Evolutionary conservation across 2,797 vertebrate species (phyloP).

Genomic region (Peromyscus eremicus): DNA sequence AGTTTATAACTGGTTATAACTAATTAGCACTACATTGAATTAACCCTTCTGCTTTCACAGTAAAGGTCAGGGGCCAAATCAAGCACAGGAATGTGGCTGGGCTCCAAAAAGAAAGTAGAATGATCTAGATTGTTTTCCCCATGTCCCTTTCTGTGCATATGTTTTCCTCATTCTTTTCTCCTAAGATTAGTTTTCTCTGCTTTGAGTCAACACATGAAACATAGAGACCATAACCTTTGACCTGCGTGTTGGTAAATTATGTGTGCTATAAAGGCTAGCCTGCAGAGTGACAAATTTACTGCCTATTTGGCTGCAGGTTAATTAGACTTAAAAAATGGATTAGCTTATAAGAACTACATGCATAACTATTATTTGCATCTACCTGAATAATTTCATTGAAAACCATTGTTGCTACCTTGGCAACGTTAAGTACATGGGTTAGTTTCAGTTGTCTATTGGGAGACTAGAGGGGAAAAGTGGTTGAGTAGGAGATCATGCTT

Average conservation of each 20-base stretch:
- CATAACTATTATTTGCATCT: neutral
- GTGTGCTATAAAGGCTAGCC: neutral
- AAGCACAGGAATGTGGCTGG: neutral
- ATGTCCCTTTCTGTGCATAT: neutral
- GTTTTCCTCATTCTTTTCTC: neutral
- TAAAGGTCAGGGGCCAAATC: conserved; percentile 10
- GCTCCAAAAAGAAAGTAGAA: neutral
- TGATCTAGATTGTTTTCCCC: neutral
- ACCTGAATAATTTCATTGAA: conserved; percentile 5
- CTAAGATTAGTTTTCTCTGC: neutral
- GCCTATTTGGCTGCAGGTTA: neutral
- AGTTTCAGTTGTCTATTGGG: neutral
- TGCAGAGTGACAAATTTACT: neutral
- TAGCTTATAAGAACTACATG: neutral
- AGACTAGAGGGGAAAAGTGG: neutral
- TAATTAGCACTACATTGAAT: neutral
- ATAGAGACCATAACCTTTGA: neutral
- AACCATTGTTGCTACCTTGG: neutral
- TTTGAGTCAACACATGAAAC: neutral
- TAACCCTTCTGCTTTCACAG: conserved; percentile 20
- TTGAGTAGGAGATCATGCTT: neutral
- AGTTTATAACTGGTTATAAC: conserved; percentile 35
- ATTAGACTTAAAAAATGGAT: neutral
- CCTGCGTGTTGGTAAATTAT: neutral
- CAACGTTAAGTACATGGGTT: neutral